Evolutionary conservation across 2,113 vertebrate genomes (phyloP), one percentile per base, ranked within the genome.

Genomic region (Noctilio leporinus): DNA sequence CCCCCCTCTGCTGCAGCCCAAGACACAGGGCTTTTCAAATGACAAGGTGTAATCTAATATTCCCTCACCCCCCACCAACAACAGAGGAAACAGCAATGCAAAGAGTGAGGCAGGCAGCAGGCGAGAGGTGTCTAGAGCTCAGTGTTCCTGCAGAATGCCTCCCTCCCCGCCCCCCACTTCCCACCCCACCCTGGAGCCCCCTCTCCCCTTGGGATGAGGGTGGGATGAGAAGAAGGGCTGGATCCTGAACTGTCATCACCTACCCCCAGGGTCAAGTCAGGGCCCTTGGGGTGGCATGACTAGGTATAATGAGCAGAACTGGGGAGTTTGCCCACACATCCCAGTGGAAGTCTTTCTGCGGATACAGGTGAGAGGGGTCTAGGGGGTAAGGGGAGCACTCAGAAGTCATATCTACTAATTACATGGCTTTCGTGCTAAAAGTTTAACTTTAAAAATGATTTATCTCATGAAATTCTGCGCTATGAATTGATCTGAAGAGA

Each of bases 141-240:
- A 99, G 99, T 99, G 99, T 99, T 99, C 98, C 99, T 99, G 99
- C 97, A 98, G 98, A 97, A 70, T 86, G 89, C 96, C 97, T 97
- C 96, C 96, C 97, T 94, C 78, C 94, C 90, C 93, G 33, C 86
- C 86, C 81, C 95, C 97, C 87, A 53, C 96, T 53, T 88, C 95
- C 97, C 94, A 51, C 17, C 78, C 95, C 51, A 8, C 47, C 80
- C 49, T 3, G 70, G 81, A 53, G 49, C 67, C 72, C 76, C 93
- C 86, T 64, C 75, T 57, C 77, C 75, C 84, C 78, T 53, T 0
- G 6, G 62, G 67, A 9, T 24, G 38, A 45, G 22, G 22, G 28
- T 8, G 45, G 53, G 55, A 35, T 17, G 73, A 85, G 80, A 65
- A 73, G 57, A 69, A 73, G 65, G 82, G 30, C 84, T 28, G 40